Percentiles rank a stretch among this genome's conserved stretches.
Conservation (phyloP, 2,113 vertebrate species). For the Nyctibius bracteatus region DNA sequence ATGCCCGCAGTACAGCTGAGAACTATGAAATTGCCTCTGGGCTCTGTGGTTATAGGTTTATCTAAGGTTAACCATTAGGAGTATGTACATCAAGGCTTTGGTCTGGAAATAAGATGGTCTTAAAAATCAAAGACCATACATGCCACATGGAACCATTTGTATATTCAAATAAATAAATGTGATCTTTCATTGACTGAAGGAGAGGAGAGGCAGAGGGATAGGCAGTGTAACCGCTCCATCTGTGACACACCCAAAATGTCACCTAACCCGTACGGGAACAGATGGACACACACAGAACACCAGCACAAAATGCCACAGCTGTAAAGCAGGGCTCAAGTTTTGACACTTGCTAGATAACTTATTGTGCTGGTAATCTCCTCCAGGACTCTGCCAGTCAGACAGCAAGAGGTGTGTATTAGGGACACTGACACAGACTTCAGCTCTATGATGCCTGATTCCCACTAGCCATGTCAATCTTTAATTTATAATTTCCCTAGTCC, state of each 20-base stretch:
- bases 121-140: not conserved
- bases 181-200: not conserved
- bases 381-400: not conserved
- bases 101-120: not conserved
- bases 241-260: not conserved
- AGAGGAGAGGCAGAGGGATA: not conserved
- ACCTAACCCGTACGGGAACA: fast-evolving
- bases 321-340: not conserved
- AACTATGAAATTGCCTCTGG: not conserved
- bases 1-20: not conserved
- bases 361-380: not conserved
- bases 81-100: not conserved
- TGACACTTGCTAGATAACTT: not conserved
- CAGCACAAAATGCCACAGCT: not conserved
- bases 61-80: not conserved
- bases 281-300: not conserved
- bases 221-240: not conserved
- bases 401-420: not conserved
- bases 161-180: not conserved
- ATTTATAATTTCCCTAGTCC: not conserved
- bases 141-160: not conserved
- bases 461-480: not conserved
- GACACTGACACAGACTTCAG: not conserved
- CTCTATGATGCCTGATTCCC: not conserved
- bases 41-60: not conserved